phyloP scores from a whole-genome alignment of 2,888 invertebrate species.

The Apotomis betuletana region DNA sequence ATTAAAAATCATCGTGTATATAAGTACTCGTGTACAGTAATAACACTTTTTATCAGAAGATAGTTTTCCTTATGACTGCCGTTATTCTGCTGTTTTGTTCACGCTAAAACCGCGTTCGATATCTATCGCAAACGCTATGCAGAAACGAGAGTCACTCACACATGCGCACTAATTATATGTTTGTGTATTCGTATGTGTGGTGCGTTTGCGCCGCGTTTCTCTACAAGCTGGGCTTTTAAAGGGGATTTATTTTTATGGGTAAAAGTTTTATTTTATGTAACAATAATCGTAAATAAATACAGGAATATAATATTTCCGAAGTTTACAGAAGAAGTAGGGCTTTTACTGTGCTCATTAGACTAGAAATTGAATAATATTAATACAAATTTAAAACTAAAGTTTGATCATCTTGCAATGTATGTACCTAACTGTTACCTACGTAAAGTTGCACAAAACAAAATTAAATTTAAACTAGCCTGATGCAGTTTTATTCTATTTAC shows the following conservation, averaged over 20 bases:
- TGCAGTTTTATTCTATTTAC: neutral
- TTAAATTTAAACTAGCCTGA: neutral
- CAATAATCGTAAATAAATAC: neutral
- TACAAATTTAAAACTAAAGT: too few relatives aligned
- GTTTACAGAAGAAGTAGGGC: too few relatives aligned
- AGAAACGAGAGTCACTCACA: conserved; percentile 47
- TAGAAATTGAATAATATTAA: too few relatives aligned
- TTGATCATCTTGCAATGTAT: too few relatives aligned
- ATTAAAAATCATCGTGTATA: too few relatives aligned
- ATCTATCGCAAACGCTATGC: conserved; percentile 38
- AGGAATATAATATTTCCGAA: too few relatives aligned
- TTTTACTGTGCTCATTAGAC: too few relatives aligned
- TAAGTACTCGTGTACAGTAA: too few relatives aligned
- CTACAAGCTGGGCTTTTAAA: conserved; percentile 44
- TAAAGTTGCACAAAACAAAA: too few relatives aligned
- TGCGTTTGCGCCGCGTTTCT: conserved; percentile 51
- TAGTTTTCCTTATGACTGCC: neutral
- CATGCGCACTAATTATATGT: conserved; percentile 46
- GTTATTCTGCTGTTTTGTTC: neutral
- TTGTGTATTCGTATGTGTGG: conserved; percentile 35
- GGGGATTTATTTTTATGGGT: conserved; percentile 18
- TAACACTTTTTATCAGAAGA: too few relatives aligned
- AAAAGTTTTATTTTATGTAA: conserved; percentile 7
- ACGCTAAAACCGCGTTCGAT: conserved; percentile 25
- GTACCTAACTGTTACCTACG: too few relatives aligned